These are phyloP conservation scores for Riptortus pedestris DNA, from an alignment of 1,140 invertebrate genomes.

Conservation along the genomic window DNA sequence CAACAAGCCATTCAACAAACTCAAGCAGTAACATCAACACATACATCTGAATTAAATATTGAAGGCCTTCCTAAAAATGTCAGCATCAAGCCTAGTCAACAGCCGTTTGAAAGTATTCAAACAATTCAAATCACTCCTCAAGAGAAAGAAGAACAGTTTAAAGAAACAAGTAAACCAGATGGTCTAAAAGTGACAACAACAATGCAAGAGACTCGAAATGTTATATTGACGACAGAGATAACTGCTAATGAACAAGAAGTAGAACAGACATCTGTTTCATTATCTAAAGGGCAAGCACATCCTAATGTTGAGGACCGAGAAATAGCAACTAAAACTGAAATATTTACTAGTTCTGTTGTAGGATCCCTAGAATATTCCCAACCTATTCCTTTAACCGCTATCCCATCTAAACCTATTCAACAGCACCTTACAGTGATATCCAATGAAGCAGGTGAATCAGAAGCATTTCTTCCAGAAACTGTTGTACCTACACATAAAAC, in stretches of 20 bases:
- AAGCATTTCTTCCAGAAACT: constrained; percentile 39
- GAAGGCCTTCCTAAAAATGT: constrained; percentile 31
- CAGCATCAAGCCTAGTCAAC: constrained; percentile 28
- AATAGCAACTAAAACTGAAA: constrained; percentile 39
- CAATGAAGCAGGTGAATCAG: constrained; percentile 40
- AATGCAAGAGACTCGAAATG: constrained; percentile 39
- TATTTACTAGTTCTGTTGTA: constrained; percentile 34
- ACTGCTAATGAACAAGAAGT: constrained; percentile 39
- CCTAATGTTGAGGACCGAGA: constrained; percentile 36
- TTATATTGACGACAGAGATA: constrained; percentile 41
- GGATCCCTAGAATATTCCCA: constrained; percentile 36
- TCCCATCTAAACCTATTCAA: constrained; percentile 36
- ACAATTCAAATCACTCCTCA: constrained; percentile 36
- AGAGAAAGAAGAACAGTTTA: constrained; percentile 36
- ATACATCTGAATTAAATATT: constrained; percentile 33
- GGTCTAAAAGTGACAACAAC: constrained; percentile 36
- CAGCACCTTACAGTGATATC: constrained; percentile 45
- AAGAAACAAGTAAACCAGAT: constrained; percentile 33
- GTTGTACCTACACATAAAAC: constrained; percentile 35
- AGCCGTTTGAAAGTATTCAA: constrained; percentile 33
- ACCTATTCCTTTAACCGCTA: constrained; percentile 35
- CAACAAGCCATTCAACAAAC: constrained; percentile 28
- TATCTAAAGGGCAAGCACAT: constrained; percentile 36
- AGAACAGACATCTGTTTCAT: constrained; percentile 32
- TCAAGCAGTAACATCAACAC: constrained; percentile 27